phyloP scores from a whole-genome alignment of 2,888 invertebrate species.

The Sepioteuthis lessoniana region DNA sequence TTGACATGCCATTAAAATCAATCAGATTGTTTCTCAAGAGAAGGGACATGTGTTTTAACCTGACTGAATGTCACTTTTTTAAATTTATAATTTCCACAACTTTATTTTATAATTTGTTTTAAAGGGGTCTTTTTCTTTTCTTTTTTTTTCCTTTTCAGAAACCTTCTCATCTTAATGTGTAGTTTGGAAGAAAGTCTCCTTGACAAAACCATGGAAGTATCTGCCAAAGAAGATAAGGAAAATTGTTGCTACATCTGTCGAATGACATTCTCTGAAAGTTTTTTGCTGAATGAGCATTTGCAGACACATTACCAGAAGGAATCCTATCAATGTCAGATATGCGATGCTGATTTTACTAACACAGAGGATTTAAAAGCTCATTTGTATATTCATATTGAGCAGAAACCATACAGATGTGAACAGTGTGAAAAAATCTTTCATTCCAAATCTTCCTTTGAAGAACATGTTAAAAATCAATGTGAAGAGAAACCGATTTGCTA shows the following conservation, averaged over 20 bases:
- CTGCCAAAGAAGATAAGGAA: neutral
- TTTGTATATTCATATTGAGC: neutral
- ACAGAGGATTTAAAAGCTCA: neutral
- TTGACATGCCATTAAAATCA: too few species aligned
- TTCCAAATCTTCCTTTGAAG: neutral
- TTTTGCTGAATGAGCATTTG: neutral
- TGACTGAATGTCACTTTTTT: neutral
- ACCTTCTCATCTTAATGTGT: neutral
- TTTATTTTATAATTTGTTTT: neutral
- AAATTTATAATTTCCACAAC: too few species aligned
- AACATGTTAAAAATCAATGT: neutral
- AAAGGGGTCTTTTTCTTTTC: too few species aligned
- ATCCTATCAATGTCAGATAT: neutral
- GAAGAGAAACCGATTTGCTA: neutral
- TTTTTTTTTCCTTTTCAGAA: neutral
- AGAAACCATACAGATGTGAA: neutral
- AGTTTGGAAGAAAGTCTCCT: neutral
- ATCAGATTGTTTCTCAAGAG: too few species aligned
- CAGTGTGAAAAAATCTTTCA: neutral
- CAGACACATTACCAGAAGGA: neutral
- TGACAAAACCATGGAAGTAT: neutral
- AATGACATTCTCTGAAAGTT: neutral
- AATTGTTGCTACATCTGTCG: neutral
- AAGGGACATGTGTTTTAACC: too few species aligned
- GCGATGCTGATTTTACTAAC: neutral